Evolutionary conservation across 2,797 vertebrate species (phyloP), one percentile per base, ranked within the genome.

Genomic region (Xiphophorus birchmanni): DNA sequence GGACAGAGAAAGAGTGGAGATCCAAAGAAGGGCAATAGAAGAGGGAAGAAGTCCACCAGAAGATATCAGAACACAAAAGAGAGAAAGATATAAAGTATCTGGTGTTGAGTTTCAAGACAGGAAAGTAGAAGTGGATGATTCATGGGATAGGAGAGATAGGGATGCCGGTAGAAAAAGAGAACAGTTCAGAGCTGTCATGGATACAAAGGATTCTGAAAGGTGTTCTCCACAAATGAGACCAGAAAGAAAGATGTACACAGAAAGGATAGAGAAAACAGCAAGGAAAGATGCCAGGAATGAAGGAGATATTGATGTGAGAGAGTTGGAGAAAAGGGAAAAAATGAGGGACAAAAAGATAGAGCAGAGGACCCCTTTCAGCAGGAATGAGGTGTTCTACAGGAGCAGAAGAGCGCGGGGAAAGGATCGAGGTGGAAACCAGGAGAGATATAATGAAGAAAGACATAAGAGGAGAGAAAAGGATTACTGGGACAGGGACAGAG

Each of bases 201-300:
- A 80, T 69, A 83, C 88, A 37, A 79, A 83, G 60, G 87, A 91
- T 35, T 56, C 26, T 42, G 86, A 80, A 84, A 76, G 42, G 75
- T 15, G 67, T 37, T 90, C 87, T 71, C 83, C 85, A 12, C 79
- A 82, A 58, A 86, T 54, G 72, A 52, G 78, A 85, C 88, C 82
- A 81, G 91, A 93, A 37, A 83, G 48, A 82, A 87, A 92, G 9
- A 71, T 58, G 17, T 79, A 91, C 58, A 9, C 44, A 0, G 88
- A 92, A 11, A 89, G 63, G 73, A 87, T 69, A 47, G 86, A 82
- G 76, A 78, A 76, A 74, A 45, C 50, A 1, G 75, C 77, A 87
- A 89, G 56, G 85, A 93, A 90, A 82, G 92, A 83, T 80, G 89
- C 86, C 29, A 93, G 88, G 80, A 94, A 87, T 63, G 93, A 94